phyloP scores from a whole-genome alignment of 2,113 vertebrate genomes.

The Tyto alba region DNA sequence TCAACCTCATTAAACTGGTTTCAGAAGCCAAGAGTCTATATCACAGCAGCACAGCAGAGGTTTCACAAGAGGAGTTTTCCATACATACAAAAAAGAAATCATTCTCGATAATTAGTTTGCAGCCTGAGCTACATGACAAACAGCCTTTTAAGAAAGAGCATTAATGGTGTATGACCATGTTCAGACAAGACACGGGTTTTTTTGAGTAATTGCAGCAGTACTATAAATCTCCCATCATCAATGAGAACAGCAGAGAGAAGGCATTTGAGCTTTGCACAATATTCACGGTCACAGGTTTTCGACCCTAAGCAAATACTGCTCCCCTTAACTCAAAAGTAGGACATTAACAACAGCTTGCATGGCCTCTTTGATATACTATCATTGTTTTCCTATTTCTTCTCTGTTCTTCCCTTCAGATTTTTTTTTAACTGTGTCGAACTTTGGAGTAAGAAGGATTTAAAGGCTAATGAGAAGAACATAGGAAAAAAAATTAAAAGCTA shows the following conservation, averaged over 20 bases:
- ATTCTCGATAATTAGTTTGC: background rate
- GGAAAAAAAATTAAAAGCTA: background rate
- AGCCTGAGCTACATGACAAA: background rate
- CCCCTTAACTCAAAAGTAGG: background rate
- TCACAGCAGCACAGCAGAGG: background rate
- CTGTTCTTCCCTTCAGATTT: background rate
- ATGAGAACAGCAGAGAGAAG: background rate
- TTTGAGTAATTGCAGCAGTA: background rate
- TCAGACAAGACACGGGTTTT: background rate
- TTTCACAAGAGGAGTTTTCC: conserved; percentile 21
- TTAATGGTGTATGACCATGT: background rate
- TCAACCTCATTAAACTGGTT: conserved; percentile 50
- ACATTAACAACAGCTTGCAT: background rate
- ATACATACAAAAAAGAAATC: background rate
- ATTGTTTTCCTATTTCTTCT: background rate
- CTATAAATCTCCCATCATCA: background rate
- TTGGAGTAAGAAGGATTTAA: background rate
- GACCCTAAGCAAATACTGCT: fast-evolving
- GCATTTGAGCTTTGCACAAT: background rate
- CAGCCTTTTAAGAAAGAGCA: background rate
- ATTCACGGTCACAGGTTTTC: background rate
- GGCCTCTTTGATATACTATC: background rate
- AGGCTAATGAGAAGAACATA: background rate
- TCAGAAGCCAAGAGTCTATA: conserved; percentile 28
- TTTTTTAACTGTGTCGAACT: background rate